phyloP scores from a whole-genome alignment of 2,888 invertebrate species.

The Parnassius mnemosyne region DNA sequence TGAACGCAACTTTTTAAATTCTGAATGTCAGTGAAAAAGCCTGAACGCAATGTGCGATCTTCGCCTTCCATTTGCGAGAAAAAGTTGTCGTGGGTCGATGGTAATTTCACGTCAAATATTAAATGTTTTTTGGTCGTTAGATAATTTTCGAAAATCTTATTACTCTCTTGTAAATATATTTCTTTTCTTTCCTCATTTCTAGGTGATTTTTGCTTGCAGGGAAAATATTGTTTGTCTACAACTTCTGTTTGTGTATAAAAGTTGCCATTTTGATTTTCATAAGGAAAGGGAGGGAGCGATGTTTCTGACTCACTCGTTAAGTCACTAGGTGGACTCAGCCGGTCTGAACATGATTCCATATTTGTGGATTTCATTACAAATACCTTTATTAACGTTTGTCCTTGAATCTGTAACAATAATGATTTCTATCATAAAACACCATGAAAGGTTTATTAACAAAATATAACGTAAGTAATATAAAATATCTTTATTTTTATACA shows the following conservation, averaged over 20 bases:
- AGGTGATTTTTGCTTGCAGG: slow-evolving; percentile 62
- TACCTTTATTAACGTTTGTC: not conserved
- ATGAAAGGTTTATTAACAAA: too few relatives aligned
- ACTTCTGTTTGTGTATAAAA: slow-evolving; percentile 57
- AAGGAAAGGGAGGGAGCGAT: slow-evolving; percentile 64
- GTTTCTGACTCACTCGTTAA: slow-evolving; percentile 73
- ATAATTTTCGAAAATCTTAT: slow-evolving; percentile 65
- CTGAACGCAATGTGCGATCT: slow-evolving; percentile 54
- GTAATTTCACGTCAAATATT: slow-evolving; percentile 72
- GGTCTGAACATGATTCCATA: slow-evolving; percentile 71
- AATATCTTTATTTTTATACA: too few relatives aligned
- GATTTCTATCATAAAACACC: too few relatives aligned
- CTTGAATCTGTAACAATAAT: slow-evolving; percentile 26
- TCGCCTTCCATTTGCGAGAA: slow-evolving; percentile 67
- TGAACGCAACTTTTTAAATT: slow-evolving; percentile 65
- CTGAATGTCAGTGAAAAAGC: slow-evolving; percentile 53
- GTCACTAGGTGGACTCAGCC: slow-evolving; percentile 71
- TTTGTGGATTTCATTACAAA: slow-evolving; percentile 73
- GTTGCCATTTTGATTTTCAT: slow-evolving; percentile 60
- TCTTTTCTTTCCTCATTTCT: slow-evolving; percentile 61
- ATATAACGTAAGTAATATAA: too few relatives aligned
- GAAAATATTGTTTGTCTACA: slow-evolving; percentile 64
- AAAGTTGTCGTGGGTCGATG: slow-evolving; percentile 63
- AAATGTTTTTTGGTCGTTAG: slow-evolving; percentile 68
- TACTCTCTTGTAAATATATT: slow-evolving; percentile 62